These are phyloP conservation scores for Araneus ventricosus DNA, from an alignment of 1,140 invertebrate species.

Conservation along the genomic window DNA sequence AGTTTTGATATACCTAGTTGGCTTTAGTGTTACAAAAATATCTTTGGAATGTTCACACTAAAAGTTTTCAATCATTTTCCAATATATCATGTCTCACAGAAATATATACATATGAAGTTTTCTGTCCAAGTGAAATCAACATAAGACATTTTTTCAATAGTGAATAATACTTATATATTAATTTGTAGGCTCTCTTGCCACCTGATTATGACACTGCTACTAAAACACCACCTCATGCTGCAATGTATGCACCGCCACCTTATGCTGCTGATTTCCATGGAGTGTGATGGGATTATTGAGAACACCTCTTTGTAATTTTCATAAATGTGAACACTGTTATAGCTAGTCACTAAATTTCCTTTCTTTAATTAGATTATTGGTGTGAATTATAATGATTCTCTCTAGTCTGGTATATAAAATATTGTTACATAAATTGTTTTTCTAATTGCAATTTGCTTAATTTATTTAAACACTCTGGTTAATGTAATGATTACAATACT, in stretches of 20 bases:
- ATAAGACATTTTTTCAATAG: too few relatives aligned
- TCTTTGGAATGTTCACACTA: too few relatives aligned
- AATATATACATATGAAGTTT: too few relatives aligned
- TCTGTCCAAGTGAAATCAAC: too few relatives aligned
- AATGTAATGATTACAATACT: neutral
- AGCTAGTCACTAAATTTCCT: conserved; percentile 38
- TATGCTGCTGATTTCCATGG: conserved; percentile 71
- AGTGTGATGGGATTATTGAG: conserved; percentile 41
- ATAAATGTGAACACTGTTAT: conserved; percentile 40
- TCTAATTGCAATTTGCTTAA: neutral
- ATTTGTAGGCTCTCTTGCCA: conserved; percentile 65
- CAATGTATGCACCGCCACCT: conserved; percentile 71
- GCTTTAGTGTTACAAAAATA: too few relatives aligned
- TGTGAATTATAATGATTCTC: conserved; percentile 16
- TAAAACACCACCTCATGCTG: conserved; percentile 67
- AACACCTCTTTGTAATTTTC: conserved; percentile 9
- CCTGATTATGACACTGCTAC: conserved; percentile 74
- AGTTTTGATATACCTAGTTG: too few relatives aligned
- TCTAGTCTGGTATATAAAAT: neutral
- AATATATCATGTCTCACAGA: too few relatives aligned
- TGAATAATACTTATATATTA: too few relatives aligned
- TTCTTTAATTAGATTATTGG: conserved; percentile 1
- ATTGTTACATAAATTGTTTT: neutral
- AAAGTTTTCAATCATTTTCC: too few relatives aligned
- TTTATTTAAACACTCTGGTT: neutral